Percentiles rank a stretch among this genome's conserved stretches.
Conservation (phyloP, 2,797 vertebrate species). For the Scomberomorus guttatus region DNA sequence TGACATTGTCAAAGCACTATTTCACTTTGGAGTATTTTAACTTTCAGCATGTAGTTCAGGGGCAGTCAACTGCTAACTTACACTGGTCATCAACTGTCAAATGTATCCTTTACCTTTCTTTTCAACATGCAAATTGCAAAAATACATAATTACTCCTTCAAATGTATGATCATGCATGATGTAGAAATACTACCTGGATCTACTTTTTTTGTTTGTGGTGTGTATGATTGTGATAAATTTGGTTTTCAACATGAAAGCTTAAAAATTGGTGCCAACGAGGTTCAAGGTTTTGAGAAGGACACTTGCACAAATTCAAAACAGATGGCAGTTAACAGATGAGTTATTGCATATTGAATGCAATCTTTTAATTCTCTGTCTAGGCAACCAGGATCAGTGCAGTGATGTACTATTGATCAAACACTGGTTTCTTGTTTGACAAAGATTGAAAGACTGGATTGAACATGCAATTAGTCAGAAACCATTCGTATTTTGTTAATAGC, state of each 20-base stretch:
- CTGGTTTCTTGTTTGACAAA: conserved; percentile 28
- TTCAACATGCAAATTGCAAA: neutral
- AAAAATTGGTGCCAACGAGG: neutral
- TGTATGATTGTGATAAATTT: neutral
- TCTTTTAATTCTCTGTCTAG: conserved; percentile 27
- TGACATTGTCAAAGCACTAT: conserved; percentile 32
- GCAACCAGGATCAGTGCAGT: neutral
- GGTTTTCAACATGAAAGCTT: conserved; percentile 24
- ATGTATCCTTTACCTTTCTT: neutral
- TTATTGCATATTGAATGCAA: conserved; percentile 20
- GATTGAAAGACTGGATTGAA: conserved; percentile 37
- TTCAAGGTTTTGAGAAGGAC: conserved; percentile 34
- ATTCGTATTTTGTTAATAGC: neutral
- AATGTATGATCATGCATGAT: neutral
- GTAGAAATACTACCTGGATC: neutral
- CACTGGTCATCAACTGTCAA: neutral
- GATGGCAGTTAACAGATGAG: conserved; percentile 20
- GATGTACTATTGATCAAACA: conserved; percentile 22
- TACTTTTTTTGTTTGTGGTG: neutral
- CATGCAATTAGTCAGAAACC: conserved; percentile 10
- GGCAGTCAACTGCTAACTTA: conserved; percentile 10
- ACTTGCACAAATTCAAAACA: conserved; percentile 27
- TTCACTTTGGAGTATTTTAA: conserved; percentile 36
- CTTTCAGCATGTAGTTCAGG: conserved; percentile 57
- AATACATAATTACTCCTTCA: neutral